Percentiles rank a stretch among this genome's conserved stretches.
Conservation (phyloP, 2,797 vertebrate species). For the Podarcis lilfordi region DNA sequence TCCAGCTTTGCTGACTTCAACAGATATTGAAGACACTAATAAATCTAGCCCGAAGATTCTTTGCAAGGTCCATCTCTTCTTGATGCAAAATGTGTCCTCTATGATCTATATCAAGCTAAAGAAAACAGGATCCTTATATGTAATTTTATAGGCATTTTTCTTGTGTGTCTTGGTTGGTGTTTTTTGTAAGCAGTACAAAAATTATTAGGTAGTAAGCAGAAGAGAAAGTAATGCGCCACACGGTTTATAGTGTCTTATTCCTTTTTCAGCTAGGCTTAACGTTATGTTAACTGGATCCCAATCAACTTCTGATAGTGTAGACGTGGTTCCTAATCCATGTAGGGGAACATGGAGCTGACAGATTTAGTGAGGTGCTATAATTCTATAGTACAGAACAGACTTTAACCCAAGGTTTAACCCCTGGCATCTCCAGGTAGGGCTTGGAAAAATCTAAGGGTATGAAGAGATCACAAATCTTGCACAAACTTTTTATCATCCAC, state of each 20-base stretch:
- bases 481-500: too few relatives aligned
- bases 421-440: too few relatives aligned
- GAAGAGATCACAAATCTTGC: too few relatives aligned
- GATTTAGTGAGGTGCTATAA: too few relatives aligned
- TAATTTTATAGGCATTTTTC: constrained; percentile 53
- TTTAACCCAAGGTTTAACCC: too few relatives aligned
- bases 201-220: constrained; percentile 58
- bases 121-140: constrained; percentile 58
- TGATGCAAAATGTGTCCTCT: constrained; percentile 51
- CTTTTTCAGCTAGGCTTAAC: not conserved
- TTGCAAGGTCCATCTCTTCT: constrained; percentile 47
- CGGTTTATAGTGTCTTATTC: constrained; percentile 42
- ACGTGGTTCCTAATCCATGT: too few relatives aligned
- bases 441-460: too few relatives aligned
- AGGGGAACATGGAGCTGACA: too few relatives aligned
- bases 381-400: too few relatives aligned
- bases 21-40: constrained; percentile 70
- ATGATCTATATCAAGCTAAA: constrained; percentile 59
- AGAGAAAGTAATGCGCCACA: constrained; percentile 34
- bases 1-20: constrained; percentile 68
- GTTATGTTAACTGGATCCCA: not conserved
- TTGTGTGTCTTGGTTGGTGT: not conserved
- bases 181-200: constrained; percentile 31
- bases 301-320: not conserved
- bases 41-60: constrained; percentile 61